These are phyloP conservation scores for Drosophila sp. DNA, from an alignment of 1,140 invertebrate species.

Conservation along the genomic window DNA sequence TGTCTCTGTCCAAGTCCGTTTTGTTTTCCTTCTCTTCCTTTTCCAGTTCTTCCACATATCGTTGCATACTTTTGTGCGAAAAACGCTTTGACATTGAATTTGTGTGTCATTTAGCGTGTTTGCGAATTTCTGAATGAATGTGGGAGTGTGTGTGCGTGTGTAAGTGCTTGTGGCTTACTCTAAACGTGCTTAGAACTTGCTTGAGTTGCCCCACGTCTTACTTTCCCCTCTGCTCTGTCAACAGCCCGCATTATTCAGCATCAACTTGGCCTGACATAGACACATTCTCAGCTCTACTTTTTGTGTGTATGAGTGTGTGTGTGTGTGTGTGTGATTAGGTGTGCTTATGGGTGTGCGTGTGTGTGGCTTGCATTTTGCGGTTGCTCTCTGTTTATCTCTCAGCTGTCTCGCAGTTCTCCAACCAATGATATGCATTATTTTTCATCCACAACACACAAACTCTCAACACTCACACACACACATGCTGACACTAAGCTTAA, in stretches of 20 bases:
- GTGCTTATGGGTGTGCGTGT: not conserved
- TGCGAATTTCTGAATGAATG: not conserved
- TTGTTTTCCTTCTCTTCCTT: not conserved
- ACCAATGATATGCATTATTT: no score
- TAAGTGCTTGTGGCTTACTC: conserved; percentile 39
- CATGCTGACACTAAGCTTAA: not conserved
- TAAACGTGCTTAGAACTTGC: conserved; percentile 43
- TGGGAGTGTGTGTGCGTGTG: conserved; percentile 15
- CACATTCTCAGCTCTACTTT: conserved; percentile 20
- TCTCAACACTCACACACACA: not conserved
- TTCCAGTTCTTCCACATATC: conserved; percentile 29
- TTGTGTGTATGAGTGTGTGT: not conserved
- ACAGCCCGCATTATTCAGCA: conserved; percentile 58
- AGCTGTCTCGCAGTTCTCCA: conserved; percentile 1
- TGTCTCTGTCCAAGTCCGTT: conserved; percentile 21
- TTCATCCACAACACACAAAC: not conserved
- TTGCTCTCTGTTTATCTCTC: conserved; percentile 40
- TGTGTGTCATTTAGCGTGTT: conserved; percentile 55
- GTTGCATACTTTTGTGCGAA: conserved; percentile 53
- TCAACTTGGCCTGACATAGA: conserved; percentile 35
- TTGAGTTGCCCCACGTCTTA: conserved; percentile 2
- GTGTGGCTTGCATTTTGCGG: conserved; percentile 52
- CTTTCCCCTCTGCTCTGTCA: conserved; percentile 18
- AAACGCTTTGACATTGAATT: conserved; percentile 66
- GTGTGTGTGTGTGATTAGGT: conserved; percentile 2